phyloP scores from a whole-genome alignment of 2,113 vertebrate genomes.

The Oncorhynchus keta region DNA sequence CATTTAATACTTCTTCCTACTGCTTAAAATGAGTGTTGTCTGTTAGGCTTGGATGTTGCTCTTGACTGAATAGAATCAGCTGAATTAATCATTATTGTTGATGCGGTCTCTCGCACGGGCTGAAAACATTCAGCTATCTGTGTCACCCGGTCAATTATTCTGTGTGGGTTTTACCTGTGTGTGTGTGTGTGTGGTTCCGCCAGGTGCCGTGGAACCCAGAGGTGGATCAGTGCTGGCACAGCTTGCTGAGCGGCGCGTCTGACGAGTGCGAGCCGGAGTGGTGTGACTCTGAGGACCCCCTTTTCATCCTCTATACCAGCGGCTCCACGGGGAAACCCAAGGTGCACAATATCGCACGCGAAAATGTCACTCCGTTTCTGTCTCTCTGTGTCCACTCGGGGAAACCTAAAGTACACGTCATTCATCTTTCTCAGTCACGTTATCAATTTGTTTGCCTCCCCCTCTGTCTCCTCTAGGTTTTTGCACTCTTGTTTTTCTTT shows the following conservation, averaged over 20 bases:
- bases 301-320: constrained; percentile 96
- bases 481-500: not conserved
- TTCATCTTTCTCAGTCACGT: not conserved
- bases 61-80: not conserved
- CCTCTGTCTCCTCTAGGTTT: not conserved
- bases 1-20: not conserved
- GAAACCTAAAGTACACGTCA: not conserved
- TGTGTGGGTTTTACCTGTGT: constrained; percentile 10
- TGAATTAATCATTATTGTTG: not conserved
- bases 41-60: not conserved
- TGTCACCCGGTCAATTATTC: not conserved
- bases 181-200: constrained; percentile 19
- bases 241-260: constrained; percentile 76
- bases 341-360: constrained; percentile 59
- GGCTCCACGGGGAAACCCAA: constrained; percentile 97
- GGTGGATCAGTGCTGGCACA: constrained; percentile 87
- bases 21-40: not conserved
- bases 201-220: constrained; percentile 89
- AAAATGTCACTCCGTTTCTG: not conserved
- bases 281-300: constrained; percentile 91
- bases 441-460: not conserved
- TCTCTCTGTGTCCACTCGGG: not conserved
- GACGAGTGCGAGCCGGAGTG: constrained; percentile 91
- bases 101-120: not conserved
- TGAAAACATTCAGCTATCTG: not conserved